phyloP scores from a whole-genome alignment of 2,888 invertebrate genomes.

The Drosophila kuntzei region DNA sequence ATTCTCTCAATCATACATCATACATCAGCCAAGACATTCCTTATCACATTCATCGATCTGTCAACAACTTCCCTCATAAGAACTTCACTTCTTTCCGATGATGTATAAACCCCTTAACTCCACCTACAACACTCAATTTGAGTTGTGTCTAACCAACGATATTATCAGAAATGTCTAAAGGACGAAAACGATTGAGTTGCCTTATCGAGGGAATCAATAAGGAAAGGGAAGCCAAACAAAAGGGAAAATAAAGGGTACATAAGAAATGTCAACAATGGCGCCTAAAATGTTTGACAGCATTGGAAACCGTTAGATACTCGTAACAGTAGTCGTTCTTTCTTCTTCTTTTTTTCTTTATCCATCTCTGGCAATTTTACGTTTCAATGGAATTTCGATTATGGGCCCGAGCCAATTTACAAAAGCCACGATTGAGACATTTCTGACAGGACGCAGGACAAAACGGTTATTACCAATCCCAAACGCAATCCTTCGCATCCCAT shows the following conservation, averaged over 20 bases:
- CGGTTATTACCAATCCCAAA: conserved; percentile 66
- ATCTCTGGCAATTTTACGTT: conserved; percentile 80
- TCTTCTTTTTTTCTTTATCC: conserved; percentile 15
- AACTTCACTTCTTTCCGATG: background rate
- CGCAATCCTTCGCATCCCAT: conserved; percentile 62
- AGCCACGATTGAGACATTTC: conserved; percentile 79
- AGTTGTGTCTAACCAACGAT: conserved; percentile 33
- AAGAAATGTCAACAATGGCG: conserved; percentile 65
- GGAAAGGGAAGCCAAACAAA: conserved; percentile 37
- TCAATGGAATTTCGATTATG: conserved; percentile 83
- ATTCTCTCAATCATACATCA: conserved; percentile 25
- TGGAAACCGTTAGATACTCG: conserved; percentile 55
- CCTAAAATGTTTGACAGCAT: conserved; percentile 52
- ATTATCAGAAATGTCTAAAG: conserved; percentile 47
- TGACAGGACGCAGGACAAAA: conserved; percentile 68
- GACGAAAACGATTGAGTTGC: conserved; percentile 36
- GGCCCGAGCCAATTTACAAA: conserved; percentile 73
- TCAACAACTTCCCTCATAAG: conserved; percentile 37
- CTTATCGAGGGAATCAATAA: conserved; percentile 48
- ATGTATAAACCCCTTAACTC: conserved; percentile 27
- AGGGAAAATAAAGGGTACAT: conserved; percentile 46
- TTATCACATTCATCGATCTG: conserved; percentile 34
- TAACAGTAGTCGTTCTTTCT: conserved; percentile 23
- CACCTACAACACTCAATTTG: conserved; percentile 24
- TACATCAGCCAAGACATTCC: background rate